phyloP scores from a whole-genome alignment of 2,888 invertebrate genomes.

The Chelonus formosanus region DNA sequence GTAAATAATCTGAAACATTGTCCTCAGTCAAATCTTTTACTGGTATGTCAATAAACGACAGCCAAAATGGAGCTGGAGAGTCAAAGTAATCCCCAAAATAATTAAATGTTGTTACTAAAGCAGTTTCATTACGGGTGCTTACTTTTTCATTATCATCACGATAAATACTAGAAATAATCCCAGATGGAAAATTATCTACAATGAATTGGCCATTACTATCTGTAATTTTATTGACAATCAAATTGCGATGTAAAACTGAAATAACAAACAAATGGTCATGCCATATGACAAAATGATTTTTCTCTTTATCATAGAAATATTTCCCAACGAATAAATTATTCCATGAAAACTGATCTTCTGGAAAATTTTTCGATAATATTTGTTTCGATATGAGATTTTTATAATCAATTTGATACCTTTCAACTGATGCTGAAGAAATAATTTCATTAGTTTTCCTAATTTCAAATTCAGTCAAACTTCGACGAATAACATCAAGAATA shows the following conservation, averaged over 20 bases:
- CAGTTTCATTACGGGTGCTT: neutral
- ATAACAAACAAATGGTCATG: slow-evolving; percentile 4
- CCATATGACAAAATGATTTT: neutral
- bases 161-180: neutral
- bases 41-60: neutral
- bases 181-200: neutral
- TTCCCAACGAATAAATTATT: neutral
- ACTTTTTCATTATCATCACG: neutral
- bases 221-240: too few relatives aligned
- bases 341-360: neutral
- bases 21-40: too few relatives aligned
- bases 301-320: neutral
- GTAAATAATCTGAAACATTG: too few relatives aligned
- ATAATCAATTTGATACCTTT: neutral
- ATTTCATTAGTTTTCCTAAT: too few relatives aligned
- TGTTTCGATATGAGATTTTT: neutral
- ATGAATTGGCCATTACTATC: neutral
- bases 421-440: neutral
- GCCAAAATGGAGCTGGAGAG: neutral
- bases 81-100: neutral
- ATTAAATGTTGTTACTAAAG: slow-evolving; percentile 1
- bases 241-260: neutral
- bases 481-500: neutral
- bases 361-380: neutral
- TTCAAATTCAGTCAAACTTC: too few relatives aligned